Conservation (phyloP, 1,140 invertebrate genomes). For the Cyclina sinensis region DNA sequence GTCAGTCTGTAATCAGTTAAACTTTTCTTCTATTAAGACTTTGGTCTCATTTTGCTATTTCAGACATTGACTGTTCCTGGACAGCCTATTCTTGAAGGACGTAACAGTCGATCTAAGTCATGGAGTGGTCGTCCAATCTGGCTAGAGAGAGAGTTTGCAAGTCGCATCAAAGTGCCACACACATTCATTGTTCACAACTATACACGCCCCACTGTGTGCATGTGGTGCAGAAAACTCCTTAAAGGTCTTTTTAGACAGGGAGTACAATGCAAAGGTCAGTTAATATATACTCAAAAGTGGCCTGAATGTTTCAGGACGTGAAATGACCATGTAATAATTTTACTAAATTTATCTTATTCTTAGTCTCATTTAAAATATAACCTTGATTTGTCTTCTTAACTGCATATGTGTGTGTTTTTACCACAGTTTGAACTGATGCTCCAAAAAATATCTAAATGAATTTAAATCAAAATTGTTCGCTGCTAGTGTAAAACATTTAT, state of each 20-base stretch:
- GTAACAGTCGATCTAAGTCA: slow-evolving; percentile 90
- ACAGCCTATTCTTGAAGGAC: slow-evolving; percentile 75
- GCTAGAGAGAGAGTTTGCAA: slow-evolving; percentile 91
- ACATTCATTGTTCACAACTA: slow-evolving; percentile 93
- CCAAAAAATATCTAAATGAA: too few relatives aligned
- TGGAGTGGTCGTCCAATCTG: slow-evolving; percentile 92
- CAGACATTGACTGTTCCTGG: slow-evolving; percentile 79
- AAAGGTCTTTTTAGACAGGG: slow-evolving; percentile 99
- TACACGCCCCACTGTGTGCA: slow-evolving; percentile 97
- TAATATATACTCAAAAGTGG: neutral
- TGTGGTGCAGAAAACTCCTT: slow-evolving; percentile 97
- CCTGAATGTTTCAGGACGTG: too few relatives aligned
- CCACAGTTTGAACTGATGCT: too few relatives aligned
- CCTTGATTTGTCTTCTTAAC: too few relatives aligned
- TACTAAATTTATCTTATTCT: too few relatives aligned
- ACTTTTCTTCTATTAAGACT: too few relatives aligned
- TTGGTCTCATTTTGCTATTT: slow-evolving; percentile 45
- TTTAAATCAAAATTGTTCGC: too few relatives aligned
- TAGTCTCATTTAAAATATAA: too few relatives aligned
- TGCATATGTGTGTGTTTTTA: too few relatives aligned
- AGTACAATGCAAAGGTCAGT: slow-evolving; percentile 94
- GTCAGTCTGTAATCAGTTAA: too few relatives aligned
- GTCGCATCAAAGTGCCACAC: slow-evolving; percentile 93
- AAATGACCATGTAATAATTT: too few relatives aligned
- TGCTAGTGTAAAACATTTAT: too few relatives aligned